These are phyloP conservation scores for Lepus americanus DNA, from an alignment of 2,113 vertebrate species.

Conservation along the genomic window DNA sequence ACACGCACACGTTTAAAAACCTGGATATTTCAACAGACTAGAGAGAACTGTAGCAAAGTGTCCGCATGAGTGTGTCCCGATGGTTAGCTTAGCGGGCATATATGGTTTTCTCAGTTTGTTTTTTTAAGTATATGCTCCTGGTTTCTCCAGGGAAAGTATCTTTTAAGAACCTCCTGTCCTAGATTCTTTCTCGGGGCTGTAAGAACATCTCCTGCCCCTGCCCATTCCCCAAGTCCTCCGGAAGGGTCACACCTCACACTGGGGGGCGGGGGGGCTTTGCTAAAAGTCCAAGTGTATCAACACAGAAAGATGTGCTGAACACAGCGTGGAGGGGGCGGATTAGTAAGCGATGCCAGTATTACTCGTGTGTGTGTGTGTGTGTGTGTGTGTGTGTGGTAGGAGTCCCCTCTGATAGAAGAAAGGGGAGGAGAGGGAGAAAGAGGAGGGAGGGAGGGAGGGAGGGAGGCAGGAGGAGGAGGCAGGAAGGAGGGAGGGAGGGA, in stretches of 20 bases:
- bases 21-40: not conserved
- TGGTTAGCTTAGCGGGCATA: not conserved
- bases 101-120: not conserved
- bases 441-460: not conserved
- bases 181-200: not conserved
- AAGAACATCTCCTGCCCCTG: not conserved
- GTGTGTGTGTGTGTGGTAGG: no score
- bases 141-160: not conserved
- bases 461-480: no score
- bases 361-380: no score
- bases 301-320: not conserved
- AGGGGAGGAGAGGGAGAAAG: no score
- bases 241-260: not conserved
- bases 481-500: no score
- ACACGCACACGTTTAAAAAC: not conserved
- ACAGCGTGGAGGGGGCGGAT: not conserved
- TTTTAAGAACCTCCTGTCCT: constrained; percentile 44
- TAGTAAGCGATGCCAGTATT: not conserved
- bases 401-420: not conserved
- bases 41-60: constrained; percentile 23
- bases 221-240: not conserved
- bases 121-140: not conserved
- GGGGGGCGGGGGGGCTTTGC: not conserved
- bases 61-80: not conserved
- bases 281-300: not conserved